Conservation (phyloP, 2,113 vertebrate species). For the Amia ocellicauda region DNA sequence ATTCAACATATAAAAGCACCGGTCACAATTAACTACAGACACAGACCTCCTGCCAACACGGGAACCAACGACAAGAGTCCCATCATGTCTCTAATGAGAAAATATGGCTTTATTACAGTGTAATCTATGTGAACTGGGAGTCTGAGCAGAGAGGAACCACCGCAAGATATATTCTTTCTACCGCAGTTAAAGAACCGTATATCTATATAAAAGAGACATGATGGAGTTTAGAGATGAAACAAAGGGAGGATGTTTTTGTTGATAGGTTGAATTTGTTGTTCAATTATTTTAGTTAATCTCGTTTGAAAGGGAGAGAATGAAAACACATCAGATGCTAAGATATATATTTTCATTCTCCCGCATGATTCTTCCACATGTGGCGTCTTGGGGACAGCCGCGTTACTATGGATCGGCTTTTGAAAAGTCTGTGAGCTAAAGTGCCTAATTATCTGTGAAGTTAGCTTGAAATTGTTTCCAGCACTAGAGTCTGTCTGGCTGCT, state of each 20-base stretch:
- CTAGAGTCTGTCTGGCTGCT: conserved; percentile 49
- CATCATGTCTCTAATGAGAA: conserved; percentile 16
- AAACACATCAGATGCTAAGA: no score
- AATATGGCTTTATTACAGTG: conserved; percentile 18
- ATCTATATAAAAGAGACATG: no score
- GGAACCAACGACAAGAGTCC: conserved; percentile 23
- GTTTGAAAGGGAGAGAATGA: no score
- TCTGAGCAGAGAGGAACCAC: conserved; percentile 10
- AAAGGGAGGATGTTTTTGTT: no score
- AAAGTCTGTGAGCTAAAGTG: conserved; percentile 51
- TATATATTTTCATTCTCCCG: no score
- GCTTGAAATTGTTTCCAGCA: conserved; percentile 58
- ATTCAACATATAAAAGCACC: conserved; percentile 17
- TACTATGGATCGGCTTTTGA: background rate
- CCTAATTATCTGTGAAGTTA: conserved; percentile 66
- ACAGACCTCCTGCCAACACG: conserved; percentile 10
- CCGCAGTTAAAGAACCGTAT: no score
- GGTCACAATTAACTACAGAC: conserved; percentile 23
- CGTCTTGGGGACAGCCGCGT: no score
- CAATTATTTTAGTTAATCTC: no score
- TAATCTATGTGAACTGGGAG: conserved; percentile 29
- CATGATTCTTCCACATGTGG: no score
- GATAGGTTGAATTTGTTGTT: no score
- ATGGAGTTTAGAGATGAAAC: no score
- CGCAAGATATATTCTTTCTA: no score